A percentile compares a stretch with the other conserved stretches of the same genome.
These are phyloP conservation scores for Tenthredo notha DNA, from an alignment of 2,888 invertebrate species.

Conservation along the genomic window DNA sequence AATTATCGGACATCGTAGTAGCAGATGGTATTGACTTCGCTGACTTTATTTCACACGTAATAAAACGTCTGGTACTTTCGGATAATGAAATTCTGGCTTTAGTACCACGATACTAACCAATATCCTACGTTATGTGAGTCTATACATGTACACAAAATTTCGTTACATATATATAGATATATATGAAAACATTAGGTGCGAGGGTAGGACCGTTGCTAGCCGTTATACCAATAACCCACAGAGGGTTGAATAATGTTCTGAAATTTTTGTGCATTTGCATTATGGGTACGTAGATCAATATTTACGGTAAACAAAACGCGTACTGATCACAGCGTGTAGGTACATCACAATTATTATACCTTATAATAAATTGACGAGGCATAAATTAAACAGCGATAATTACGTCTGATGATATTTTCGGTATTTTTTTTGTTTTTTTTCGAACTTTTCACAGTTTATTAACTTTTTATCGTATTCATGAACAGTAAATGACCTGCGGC, in stretches of 20 bases:
- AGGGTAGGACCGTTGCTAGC: not conserved
- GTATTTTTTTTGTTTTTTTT: not conserved
- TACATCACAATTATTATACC: too few species aligned
- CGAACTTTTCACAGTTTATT: not conserved
- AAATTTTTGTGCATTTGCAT: not conserved
- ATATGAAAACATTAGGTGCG: not conserved
- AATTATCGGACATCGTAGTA: constrained; percentile 4
- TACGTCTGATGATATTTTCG: not conserved
- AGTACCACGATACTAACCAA: constrained; percentile 13
- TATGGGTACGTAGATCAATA: not conserved
- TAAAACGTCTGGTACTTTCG: constrained; percentile 25
- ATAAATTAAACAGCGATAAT: not conserved
- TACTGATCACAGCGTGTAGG: not conserved
- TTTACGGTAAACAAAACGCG: not conserved
- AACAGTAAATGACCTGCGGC: not conserved
- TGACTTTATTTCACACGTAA: constrained; percentile 21
- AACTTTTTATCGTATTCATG: not conserved
- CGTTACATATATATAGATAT: not conserved
- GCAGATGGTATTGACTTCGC: constrained; percentile 22
- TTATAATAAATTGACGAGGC: not conserved
- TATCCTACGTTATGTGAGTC: constrained; percentile 5
- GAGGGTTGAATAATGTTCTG: not conserved
- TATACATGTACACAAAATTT: not conserved
- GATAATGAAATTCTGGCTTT: constrained; percentile 38
- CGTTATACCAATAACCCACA: not conserved